Percentiles rank a stretch among this genome's conserved stretches.
Evolutionary conservation across 2,888 invertebrate species (phyloP).

Genomic region (Glomeris marginata): DNA sequence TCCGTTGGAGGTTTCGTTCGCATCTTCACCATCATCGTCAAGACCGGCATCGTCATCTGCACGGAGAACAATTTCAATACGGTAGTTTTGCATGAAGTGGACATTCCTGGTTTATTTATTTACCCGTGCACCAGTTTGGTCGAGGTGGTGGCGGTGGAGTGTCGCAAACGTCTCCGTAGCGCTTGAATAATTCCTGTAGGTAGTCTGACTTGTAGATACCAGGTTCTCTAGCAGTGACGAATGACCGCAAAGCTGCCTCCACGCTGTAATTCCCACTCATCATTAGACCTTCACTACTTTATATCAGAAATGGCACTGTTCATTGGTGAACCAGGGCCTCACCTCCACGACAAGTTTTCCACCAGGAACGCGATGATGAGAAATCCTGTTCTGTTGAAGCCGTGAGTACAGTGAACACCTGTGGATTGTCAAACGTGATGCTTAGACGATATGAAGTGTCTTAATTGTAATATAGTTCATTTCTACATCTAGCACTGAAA

Average conservation of each 20-base stretch:
- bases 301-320: conserved; percentile 1
- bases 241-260: conserved; percentile 64
- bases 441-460: background rate
- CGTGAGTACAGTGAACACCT: conserved; percentile 91
- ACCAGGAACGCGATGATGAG: conserved; percentile 82
- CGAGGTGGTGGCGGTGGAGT: conserved; percentile 52
- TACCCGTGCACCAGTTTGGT: conserved; percentile 80
- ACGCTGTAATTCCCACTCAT: conserved; percentile 36
- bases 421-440: conserved; percentile 19
- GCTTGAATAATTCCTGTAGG: conserved; percentile 63
- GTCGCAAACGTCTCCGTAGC: conserved; percentile 59
- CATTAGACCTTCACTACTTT: background rate
- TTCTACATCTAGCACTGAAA: conserved; percentile 13
- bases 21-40: background rate
- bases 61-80: no score
- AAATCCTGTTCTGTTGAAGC: conserved; percentile 96
- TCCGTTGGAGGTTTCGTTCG: background rate
- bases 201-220: conserved; percentile 98
- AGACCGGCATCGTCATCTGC: conserved; percentile 29
- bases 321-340: background rate
- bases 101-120: conserved; percentile 19
- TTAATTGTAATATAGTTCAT: background rate
- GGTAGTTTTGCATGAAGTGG: background rate
- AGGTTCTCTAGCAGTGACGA: conserved; percentile 62
- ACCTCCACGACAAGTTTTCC: conserved; percentile 58